Base-by-base conservation (phyloP, 2,888 invertebrate species). In the Leistus spinibarbis region DNA sequence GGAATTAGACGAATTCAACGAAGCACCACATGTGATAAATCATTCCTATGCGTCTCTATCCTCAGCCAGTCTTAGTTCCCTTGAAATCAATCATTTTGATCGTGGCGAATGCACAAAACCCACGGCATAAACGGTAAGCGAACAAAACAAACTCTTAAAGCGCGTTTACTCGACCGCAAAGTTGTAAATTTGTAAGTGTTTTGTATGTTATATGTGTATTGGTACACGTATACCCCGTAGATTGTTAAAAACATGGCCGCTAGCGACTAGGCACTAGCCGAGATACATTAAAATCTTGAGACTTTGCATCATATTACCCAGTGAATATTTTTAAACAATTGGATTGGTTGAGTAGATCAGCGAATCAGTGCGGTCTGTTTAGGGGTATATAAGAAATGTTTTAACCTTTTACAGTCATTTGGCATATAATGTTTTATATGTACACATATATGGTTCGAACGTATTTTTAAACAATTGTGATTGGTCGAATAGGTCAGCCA, bases 1-100 rank as follows among this genome's bases (percentile, higher is more conserved):
- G 81, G 96, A 96, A 84, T 85, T 96, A 73, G 95, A 96, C 81
- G 95, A 96, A 85, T 96, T 96, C 85, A 95, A 95, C 85, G 95
- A 96, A 84, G 95, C 96, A 1, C 95, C 95, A 0, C 96, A 96
- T 83, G 93, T 95, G 79, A 88, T 95, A 53, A 89, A 89, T 80
- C 88, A 88, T 81, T 88, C 88, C 1, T 85, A 85, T 77, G 84
- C 85, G 10, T 85, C 85, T 22, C 78, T 85, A 76, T 75, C 75
- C 2, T 75, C 75, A 4, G 75, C 81, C 76, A 84, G 83, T 76
- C 79, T 84, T 78, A 82, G 82, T 72, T 84, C 84, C 0, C 77
- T 83, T 68, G 84, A 84, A 19, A 83, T 84, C 66, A 82, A 82
- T 76, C 77, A 82, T 74, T 84, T 80, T 69, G 84, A 84, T 0